Evolutionary conservation across 2,888 invertebrate genomes (phyloP), one percentile per base, ranked within the genome.

Genomic region (Trimorus sp.): DNA sequence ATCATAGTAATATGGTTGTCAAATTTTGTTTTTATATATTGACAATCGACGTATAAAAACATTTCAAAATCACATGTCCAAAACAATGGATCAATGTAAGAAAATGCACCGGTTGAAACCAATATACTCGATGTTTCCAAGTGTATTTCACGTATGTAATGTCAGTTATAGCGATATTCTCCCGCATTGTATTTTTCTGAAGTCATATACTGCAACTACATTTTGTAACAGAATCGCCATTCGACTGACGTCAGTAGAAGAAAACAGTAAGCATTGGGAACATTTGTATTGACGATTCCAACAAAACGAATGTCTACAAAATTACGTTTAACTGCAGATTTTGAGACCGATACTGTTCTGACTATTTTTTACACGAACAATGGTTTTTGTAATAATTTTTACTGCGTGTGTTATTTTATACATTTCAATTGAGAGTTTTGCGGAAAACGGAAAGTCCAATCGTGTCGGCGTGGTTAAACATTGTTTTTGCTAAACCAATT

Each of bases 361-460:
- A 42, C 48, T n/a, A 26, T 40, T 51, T 70, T 70, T 60, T 40
- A 42, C 60, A 14, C 16, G 16, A 53, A 45, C 40, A 49, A 62
- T 54, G 14, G n/a, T 16, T 63, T 73, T 73, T 65, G 63, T 73
- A 73, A 63, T 56, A 49, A 73, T 73, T 73, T 71, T 54, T 71
- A 71, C 62, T 71, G 42, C 15, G 26, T 36, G 36, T 45, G 62
- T 62, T 71, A 62, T n/a, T 62, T 71, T 71, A 45, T 62, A 65
- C 56, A n/a, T 38, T 63, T 63, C 56, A 56, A 54, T 38, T 63
- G 7, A 62, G 37, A 54, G 40, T 36, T 71, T 56, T 53, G 45
- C 38, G 12, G 40, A 16, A 16, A 42, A 0, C 38, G 15, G 14
- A 42, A 42, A 42, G 48, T 48, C n/a, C 14, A 51, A 48, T 48